These are phyloP conservation scores for Leptothorax acervorum DNA, from an alignment of 2,888 invertebrate genomes.

Conservation along the genomic window DNA sequence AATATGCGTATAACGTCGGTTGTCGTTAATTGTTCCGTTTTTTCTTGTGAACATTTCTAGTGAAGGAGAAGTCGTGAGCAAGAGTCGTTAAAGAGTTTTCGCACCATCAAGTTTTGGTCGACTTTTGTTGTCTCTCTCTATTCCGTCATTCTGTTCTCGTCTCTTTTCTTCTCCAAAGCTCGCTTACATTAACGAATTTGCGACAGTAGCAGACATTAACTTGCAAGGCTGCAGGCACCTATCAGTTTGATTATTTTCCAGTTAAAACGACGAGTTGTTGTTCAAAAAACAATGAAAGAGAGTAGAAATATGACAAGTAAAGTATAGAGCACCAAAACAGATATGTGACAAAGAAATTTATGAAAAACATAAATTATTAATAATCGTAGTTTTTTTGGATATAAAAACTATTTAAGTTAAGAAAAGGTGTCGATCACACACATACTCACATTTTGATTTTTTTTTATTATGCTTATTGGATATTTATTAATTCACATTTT, in stretches of 20 bases:
- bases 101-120: constrained; percentile 69
- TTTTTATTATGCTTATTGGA: background rate
- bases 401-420: background rate
- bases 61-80: constrained; percentile 49
- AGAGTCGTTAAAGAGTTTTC: constrained; percentile 77
- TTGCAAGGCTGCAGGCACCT: constrained; percentile 34
- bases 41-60: background rate
- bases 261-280: constrained; percentile 35
- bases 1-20: constrained; percentile 32
- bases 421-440: background rate
- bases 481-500: background rate
- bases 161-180: constrained; percentile 64
- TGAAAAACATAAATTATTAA: background rate
- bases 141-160: constrained; percentile 27
- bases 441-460: background rate
- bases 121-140: constrained; percentile 14
- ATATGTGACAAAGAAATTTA: background rate
- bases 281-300: constrained; percentile 10
- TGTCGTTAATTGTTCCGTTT: constrained; percentile 37
- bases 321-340: background rate
- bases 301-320: background rate
- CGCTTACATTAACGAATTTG: constrained; percentile 72
- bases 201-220: constrained; percentile 37
- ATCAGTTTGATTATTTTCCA: constrained; percentile 45
- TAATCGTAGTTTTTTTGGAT: background rate